Evolutionary conservation across 1,140 invertebrate genomes (phyloP), one percentile per base, ranked within the genome.

Genomic region (Sycophila sp.): DNA sequence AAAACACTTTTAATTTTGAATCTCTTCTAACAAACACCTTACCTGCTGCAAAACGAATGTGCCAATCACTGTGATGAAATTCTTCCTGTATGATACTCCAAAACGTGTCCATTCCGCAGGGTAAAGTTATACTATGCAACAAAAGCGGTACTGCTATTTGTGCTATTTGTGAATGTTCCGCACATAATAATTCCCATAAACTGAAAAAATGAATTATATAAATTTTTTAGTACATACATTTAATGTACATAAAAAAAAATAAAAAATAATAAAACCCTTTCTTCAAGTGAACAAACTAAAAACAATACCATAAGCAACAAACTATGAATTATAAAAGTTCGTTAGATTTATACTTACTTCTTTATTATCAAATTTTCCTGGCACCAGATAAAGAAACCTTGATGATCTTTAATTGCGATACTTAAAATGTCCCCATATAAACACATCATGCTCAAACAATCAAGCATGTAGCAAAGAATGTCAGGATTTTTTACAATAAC

Each of bases 321-420:
- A n/a, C n/a, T n/a, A n/a, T n/a, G n/a, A n/a, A n/a, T n/a, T n/a
- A n/a, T n/a, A n/a, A n/a, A n/a, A n/a, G n/a, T 19, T 22, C 22
- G 8, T 19, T 47, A 19, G 8, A 47, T 19, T 19, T 15, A 53
- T 63, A 85, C 89, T 87, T 88, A 98, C 95, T 96, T 97, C 80
- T 95, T 95, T 72, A 99, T 96, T 0, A 99, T 86, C 19, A 98
- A 86, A 87, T 98, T 98, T 86, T 98, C 96, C 83, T 99, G 96
- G 74, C 94, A 96, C 95, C 97, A 99, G 68, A 98, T 96, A 63
- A 99, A 92, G 87, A 99, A 99, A 51, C 96, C 96, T 75, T 94
- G 90, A 80, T 98, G 93, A 79, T 99, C 96, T 76, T 93, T 92
- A 0, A 94, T 90, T 0, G 96, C 94, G 76, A 93, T 94, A 28